Evolutionary conservation across 2,888 invertebrate species (phyloP).

Genomic region (Prostheceraeus crozeri): DNA sequence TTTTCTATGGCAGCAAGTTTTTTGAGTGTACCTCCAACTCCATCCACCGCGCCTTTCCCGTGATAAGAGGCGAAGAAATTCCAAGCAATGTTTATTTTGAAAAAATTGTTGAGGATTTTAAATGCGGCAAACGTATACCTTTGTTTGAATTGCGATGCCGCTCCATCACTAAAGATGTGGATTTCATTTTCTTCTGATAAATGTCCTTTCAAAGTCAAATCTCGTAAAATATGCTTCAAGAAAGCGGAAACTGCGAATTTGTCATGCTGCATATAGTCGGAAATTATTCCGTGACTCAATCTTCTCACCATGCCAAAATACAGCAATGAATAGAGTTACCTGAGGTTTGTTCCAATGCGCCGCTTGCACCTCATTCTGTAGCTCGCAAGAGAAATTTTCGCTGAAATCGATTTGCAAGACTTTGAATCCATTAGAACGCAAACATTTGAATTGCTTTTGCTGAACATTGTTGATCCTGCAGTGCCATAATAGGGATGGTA

Average conservation of each 20-base stretch:
- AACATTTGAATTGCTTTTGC: no score
- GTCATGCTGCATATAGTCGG: constrained; percentile 18
- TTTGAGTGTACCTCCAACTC: constrained; percentile 1
- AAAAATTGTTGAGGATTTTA: background rate
- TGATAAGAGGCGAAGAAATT: constrained; percentile 16
- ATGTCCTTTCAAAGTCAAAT: constrained; percentile 11
- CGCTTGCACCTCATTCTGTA: background rate
- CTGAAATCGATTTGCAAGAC: no score
- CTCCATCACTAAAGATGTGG: constrained; percentile 18
- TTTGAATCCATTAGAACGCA: no score
- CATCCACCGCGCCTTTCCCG: constrained; percentile 22
- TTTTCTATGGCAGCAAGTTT: constrained; percentile 13
- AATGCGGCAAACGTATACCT: background rate
- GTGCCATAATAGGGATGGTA: no score
- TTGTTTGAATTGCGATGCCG: constrained; percentile 17
- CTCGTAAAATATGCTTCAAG: constrained; percentile 15
- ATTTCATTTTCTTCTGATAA: constrained; percentile 4
- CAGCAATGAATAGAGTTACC: constrained; percentile 1
- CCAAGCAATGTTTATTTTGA: constrained; percentile 14
- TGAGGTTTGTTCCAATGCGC: constrained; percentile 8
- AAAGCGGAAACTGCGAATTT: constrained; percentile 15
- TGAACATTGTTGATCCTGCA: no score
- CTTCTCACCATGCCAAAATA: background rate
- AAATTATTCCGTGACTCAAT: constrained; percentile 17
- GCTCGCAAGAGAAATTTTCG: no score